Evolutionary conservation across 2,888 invertebrate species (phyloP).

Genomic region (Pteria penguin): DNA sequence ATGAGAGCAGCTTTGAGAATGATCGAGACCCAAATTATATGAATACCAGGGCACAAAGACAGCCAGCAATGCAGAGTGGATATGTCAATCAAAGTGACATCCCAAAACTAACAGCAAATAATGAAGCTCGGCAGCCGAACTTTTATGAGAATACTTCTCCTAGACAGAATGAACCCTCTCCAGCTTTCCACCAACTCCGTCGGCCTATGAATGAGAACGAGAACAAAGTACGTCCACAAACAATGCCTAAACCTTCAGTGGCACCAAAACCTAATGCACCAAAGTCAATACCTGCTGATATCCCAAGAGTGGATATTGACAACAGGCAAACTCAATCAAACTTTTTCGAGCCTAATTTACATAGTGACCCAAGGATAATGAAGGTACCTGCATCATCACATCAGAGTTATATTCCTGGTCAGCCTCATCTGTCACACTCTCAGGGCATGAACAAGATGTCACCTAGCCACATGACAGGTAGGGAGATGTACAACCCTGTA

Average conservation of each 20-base stretch:
- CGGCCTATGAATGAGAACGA: conserved; percentile 52
- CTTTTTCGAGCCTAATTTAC: conserved; percentile 58
- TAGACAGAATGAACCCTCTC: conserved; percentile 62
- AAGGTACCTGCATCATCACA: conserved; percentile 28
- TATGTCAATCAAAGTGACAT: conserved; percentile 72
- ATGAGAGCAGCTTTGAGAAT: conserved; percentile 60
- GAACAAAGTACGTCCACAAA: conserved; percentile 50
- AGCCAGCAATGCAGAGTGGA: conserved; percentile 51
- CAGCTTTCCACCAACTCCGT: conserved; percentile 71
- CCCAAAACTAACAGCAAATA: conserved; percentile 73
- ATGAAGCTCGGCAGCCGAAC: conserved; percentile 66
- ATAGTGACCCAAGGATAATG: conserved; percentile 28
- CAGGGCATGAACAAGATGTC: conserved; percentile 44
- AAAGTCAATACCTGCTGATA: conserved; percentile 62
- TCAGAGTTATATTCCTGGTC: conserved; percentile 13
- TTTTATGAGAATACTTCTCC: conserved; percentile 74
- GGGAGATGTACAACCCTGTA: conserved; percentile 42
- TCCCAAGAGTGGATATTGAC: conserved; percentile 65
- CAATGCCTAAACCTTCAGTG: conserved; percentile 56
- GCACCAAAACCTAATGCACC: conserved; percentile 65
- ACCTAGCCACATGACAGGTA: conserved; percentile 46
- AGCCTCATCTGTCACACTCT: conserved; percentile 48
- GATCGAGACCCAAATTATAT: conserved; percentile 57
- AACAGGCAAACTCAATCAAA: conserved; percentile 67
- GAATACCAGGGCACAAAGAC: conserved; percentile 54